These are phyloP conservation scores for Riptortus pedestris DNA, from an alignment of 1,140 invertebrate genomes.

Conservation along the genomic window DNA sequence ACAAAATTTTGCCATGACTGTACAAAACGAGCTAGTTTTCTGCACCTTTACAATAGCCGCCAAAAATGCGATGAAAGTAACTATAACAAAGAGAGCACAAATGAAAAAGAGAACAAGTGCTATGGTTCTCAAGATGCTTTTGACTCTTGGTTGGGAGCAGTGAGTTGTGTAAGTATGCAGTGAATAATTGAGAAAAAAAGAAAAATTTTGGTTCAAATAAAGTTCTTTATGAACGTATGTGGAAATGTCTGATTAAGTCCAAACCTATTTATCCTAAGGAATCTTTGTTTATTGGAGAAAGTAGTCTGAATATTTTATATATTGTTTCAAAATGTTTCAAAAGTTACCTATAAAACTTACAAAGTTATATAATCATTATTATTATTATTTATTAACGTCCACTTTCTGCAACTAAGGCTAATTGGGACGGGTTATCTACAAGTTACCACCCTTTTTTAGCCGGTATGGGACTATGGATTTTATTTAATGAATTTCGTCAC, in stretches of 20 bases:
- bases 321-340: neutral
- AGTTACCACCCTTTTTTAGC: no score
- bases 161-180: constrained; percentile 9
- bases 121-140: constrained; percentile 7
- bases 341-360: neutral
- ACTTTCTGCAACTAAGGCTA: no score
- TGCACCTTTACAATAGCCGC: neutral
- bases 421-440: no score
- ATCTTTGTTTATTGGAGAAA: neutral
- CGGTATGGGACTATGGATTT: no score
- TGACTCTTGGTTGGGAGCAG: neutral
- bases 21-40: neutral
- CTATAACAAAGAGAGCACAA: neutral
- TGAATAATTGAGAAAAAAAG: neutral
- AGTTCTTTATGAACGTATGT: neutral
- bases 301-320: neutral
- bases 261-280: neutral
- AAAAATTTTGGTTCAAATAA: neutral
- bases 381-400: no score
- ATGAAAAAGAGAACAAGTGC: neutral
- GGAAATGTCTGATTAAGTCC: neutral
- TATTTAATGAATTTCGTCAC: no score
- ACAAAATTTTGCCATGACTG: neutral
- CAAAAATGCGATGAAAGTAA: neutral
- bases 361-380: no score